Percentiles rank a stretch among this genome's conserved stretches.
These are phyloP conservation scores for Oscheius onirici DNA, from an alignment of 2,888 invertebrate species.

Conservation along the genomic window DNA sequence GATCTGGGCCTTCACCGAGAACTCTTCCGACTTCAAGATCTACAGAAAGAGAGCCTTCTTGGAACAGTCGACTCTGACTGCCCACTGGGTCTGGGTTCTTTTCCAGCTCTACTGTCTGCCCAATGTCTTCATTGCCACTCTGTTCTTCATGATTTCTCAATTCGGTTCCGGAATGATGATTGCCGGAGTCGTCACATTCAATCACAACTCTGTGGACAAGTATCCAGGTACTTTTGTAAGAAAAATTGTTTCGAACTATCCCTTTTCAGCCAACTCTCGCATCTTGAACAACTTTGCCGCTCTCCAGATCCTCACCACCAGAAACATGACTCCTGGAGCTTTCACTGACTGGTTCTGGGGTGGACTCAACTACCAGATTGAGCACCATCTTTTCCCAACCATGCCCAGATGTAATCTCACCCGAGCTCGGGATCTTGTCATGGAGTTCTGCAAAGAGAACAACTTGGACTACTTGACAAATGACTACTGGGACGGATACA, in stretches of 20 bases:
- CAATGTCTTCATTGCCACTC: constrained; percentile 46
- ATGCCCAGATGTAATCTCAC: constrained; percentile 69
- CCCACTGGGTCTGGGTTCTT: constrained; percentile 67
- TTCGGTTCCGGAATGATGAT: constrained; percentile 62
- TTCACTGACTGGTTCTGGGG: constrained; percentile 71
- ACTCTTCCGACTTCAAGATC: constrained; percentile 47
- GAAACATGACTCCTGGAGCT: constrained; percentile 68
- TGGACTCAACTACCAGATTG: constrained; percentile 70
- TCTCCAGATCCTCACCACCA: constrained; percentile 69
- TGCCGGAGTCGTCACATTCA: constrained; percentile 69
- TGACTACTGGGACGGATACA: constrained; percentile 66
- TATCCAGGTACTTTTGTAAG: no score
- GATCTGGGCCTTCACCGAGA: constrained; percentile 59
- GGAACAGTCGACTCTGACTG: constrained; percentile 54
- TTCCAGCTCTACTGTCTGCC: constrained; percentile 66
- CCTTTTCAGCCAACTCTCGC: constrained; percentile 61
- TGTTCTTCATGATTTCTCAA: constrained; percentile 66
- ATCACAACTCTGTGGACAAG: constrained; percentile 70
- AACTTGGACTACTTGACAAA: constrained; percentile 63
- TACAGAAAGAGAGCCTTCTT: constrained; percentile 53
- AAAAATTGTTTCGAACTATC: background rate
- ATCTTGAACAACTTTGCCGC: constrained; percentile 69
- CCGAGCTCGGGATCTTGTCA: constrained; percentile 56
- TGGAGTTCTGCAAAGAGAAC: constrained; percentile 63
- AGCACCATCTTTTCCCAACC: constrained; percentile 70